phyloP scores from a whole-genome alignment of 2,113 vertebrate species.

The Perognathus longimembris region DNA sequence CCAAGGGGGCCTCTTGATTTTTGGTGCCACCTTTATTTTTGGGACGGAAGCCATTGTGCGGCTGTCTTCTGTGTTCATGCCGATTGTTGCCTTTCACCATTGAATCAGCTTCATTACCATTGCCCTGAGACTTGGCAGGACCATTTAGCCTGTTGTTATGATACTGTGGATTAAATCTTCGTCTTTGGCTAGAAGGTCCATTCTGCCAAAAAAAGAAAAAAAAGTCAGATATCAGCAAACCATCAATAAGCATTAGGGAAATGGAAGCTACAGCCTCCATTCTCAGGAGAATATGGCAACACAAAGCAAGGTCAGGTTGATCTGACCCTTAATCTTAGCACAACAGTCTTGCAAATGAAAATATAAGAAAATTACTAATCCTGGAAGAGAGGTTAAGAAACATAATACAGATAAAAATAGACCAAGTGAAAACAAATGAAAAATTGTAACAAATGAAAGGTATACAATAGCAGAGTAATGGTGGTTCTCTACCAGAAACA shows the following conservation, averaged over 20 bases:
- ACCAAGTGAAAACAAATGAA: background rate
- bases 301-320: background rate
- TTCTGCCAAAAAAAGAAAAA: slow-evolving; percentile 81
- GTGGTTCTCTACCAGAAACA: background rate
- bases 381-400: background rate
- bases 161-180: slow-evolving; percentile 87
- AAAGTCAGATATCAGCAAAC: slow-evolving; percentile 55
- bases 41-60: slow-evolving; percentile 85
- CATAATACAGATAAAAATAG: background rate
- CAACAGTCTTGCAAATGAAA: background rate
- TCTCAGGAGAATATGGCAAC: background rate
- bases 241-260: background rate
- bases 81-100: slow-evolving; percentile 74
- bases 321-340: background rate
- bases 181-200: slow-evolving; percentile 85
- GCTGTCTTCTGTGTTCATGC: slow-evolving; percentile 87
- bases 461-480: background rate
- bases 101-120: slow-evolving; percentile 79
- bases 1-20: slow-evolving; percentile 80
- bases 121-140: slow-evolving; percentile 81
- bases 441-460: background rate
- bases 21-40: slow-evolving; percentile 86
- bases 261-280: background rate
- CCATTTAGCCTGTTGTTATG: slow-evolving; percentile 83
- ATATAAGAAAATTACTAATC: background rate